A percentile compares a stretch with the other conserved stretches of the same genome.
Evolutionary conservation across 2,888 invertebrate species (phyloP).

Genomic region (Phlogophora meticulosa): DNA sequence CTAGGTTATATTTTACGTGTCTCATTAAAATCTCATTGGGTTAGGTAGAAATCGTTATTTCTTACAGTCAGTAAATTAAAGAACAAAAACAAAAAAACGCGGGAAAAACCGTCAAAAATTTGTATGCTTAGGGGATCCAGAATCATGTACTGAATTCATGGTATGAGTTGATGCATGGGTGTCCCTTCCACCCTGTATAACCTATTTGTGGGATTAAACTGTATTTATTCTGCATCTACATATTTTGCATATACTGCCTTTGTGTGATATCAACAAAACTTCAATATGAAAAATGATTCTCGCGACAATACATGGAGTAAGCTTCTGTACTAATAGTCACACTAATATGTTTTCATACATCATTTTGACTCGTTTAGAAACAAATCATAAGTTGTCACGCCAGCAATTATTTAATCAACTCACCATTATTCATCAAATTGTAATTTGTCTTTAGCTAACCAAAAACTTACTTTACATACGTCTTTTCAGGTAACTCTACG

Average conservation of each 20-base stretch:
- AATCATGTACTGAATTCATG: too few species aligned
- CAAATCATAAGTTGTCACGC: constrained; percentile 40
- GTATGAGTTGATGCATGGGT: too few species aligned
- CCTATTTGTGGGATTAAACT: constrained; percentile 15
- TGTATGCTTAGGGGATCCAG: too few species aligned
- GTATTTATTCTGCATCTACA: constrained; percentile 43
- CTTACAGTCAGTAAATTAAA: too few species aligned
- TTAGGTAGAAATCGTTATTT: too few species aligned
- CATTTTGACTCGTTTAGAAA: constrained; percentile 30
- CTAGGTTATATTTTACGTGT: too few species aligned
- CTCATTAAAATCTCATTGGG: too few species aligned
- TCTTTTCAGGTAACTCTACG: constrained; percentile 81
- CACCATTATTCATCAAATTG: constrained; percentile 25
- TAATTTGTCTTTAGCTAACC: neutral
- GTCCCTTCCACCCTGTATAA: too few species aligned
- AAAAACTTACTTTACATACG: constrained; percentile 24
- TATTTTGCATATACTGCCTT: constrained; percentile 48
- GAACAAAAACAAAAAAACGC: too few species aligned
- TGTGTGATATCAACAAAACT: neutral
- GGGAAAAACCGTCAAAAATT: too few species aligned
- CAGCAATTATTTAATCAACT: constrained; percentile 30
- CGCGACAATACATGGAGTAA: constrained; percentile 36
- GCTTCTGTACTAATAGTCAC: constrained; percentile 25
- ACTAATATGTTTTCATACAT: constrained; percentile 19
- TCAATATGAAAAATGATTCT: constrained; percentile 21